Percentiles rank a stretch among this genome's conserved stretches.
phyloP scores from a whole-genome alignment of 2,888 invertebrate genomes.

The Metallyticus violacea region DNA sequence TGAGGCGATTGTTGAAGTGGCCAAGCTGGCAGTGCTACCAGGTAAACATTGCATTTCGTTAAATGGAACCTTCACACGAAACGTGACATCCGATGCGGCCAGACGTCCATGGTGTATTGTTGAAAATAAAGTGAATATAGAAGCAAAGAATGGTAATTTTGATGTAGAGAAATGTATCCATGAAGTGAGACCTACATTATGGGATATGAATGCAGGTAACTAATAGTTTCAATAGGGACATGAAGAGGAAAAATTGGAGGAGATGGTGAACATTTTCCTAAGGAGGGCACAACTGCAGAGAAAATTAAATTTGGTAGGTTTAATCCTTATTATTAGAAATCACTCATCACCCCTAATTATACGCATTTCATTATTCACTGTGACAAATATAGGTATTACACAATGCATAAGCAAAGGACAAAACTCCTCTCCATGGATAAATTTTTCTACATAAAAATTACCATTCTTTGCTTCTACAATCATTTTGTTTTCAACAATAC shows the following conservation, averaged over 20 bases:
- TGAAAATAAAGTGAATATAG: not conserved
- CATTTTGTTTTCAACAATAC: not conserved
- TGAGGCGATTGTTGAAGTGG: no score
- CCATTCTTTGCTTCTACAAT: no score
- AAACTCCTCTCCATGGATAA: no score
- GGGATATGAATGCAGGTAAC: not conserved
- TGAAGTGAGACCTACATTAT: not conserved
- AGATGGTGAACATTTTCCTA: not conserved
- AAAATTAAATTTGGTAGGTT: not conserved
- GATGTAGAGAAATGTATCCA: not conserved
- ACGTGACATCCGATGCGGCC: not conserved
- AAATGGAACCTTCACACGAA: not conserved
- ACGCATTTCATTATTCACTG: no score
- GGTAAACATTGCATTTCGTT: not conserved
- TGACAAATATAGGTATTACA: no score
- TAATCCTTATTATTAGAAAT: not conserved
- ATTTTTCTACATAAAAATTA: no score
- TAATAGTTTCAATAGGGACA: not conserved
- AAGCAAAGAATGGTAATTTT: not conserved
- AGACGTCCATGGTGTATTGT: not conserved
- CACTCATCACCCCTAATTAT: no score
- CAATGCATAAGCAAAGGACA: no score
- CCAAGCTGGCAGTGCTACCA: not conserved
- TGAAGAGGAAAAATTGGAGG: not conserved
- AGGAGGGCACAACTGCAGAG: not conserved